A percentile compares a stretch with the other conserved stretches of the same genome.
These are phyloP conservation scores for Meloe dianella DNA, from an alignment of 2,888 invertebrate species.

Conservation along the genomic window DNA sequence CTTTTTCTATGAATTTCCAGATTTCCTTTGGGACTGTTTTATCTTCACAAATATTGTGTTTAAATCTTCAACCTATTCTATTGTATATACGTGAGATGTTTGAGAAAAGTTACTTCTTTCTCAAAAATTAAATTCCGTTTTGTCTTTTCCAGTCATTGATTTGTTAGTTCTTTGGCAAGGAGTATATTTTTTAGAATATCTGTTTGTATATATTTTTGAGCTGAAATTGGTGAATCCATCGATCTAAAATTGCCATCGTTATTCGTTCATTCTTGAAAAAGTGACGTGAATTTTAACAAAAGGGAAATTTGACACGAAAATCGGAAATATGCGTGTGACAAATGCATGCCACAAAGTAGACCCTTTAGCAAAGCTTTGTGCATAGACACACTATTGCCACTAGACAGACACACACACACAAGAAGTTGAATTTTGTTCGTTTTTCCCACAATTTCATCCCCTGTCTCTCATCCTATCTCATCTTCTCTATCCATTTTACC, in stretches of 20 bases:
- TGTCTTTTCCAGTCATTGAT: no score
- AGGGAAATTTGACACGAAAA: constrained; percentile 31
- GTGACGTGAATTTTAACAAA: constrained; percentile 36
- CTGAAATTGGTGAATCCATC: not conserved
- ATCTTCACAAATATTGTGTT: no score
- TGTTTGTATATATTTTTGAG: no score
- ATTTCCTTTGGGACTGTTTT: no score
- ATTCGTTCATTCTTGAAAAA: constrained; percentile 32
- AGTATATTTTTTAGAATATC: no score
- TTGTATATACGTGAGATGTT: no score
- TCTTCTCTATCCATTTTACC: not conserved
- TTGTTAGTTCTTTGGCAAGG: no score
- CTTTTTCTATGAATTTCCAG: no score
- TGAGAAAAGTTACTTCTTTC: no score
- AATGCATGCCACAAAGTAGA: constrained; percentile 41
- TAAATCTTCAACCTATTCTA: no score
- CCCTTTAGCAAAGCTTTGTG: constrained; percentile 32
- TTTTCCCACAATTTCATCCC: not conserved
- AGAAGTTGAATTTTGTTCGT: constrained; percentile 1
- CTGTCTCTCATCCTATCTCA: not conserved
- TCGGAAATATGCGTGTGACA: constrained; percentile 45
- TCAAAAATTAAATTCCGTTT: no score
- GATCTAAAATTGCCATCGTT: not conserved
- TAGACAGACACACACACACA: constrained; percentile 10
- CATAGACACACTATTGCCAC: constrained; percentile 15